phyloP scores from a whole-genome alignment of 2,113 vertebrate species.

The Alectura lathami region DNA sequence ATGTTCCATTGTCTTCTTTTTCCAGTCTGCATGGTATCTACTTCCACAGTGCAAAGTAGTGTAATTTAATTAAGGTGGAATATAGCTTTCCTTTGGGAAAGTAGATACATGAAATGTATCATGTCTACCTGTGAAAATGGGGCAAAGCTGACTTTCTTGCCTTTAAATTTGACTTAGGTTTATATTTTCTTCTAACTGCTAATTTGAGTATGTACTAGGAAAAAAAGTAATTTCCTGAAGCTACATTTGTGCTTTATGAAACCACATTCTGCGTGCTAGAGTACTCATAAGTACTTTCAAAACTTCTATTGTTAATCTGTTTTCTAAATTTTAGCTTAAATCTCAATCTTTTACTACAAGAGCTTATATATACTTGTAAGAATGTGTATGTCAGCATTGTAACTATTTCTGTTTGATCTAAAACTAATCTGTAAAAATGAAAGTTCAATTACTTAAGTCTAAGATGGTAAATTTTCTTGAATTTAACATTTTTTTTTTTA shows the following conservation, averaged over 20 bases:
- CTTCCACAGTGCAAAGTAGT: not conserved
- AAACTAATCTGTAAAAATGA: not conserved
- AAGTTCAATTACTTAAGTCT: not conserved
- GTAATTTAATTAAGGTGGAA: not conserved
- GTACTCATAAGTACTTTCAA: not conserved
- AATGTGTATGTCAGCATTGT: not conserved
- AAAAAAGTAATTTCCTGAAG: not conserved
- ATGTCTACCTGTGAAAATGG: not conserved
- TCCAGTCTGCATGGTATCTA: not conserved
- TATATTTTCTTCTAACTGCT: not conserved
- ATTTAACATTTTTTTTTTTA: not conserved
- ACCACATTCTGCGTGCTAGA: not conserved
- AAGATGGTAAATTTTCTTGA: not conserved
- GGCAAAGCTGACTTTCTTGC: not conserved
- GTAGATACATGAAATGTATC: not conserved
- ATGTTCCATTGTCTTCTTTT: not conserved
- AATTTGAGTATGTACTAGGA: not conserved
- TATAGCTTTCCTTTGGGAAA: not conserved
- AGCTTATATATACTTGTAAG: not conserved
- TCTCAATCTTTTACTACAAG: not conserved
- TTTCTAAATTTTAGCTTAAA: not conserved
- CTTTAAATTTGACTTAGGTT: not conserved
- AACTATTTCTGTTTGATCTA: not conserved
- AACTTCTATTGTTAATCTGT: not conserved
- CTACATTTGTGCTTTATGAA: not conserved